These are phyloP conservation scores for Acanthoscelides obtectus DNA, from an alignment of 2,888 invertebrate species.

Conservation along the genomic window DNA sequence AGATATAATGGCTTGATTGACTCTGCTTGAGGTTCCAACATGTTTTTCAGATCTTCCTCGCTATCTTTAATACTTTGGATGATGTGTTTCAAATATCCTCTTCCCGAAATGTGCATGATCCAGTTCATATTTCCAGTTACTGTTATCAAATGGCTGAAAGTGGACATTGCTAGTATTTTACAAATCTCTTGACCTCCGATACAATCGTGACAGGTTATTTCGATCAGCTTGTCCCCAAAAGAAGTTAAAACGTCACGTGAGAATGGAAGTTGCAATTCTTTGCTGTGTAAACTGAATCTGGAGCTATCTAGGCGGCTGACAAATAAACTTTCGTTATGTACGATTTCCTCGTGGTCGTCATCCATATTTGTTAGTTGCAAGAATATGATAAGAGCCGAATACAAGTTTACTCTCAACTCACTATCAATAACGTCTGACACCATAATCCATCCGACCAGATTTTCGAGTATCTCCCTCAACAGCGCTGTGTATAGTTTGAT, in stretches of 20 bases:
- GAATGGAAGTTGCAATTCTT: slow-evolving; percentile 40
- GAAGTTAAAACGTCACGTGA: slow-evolving; percentile 61
- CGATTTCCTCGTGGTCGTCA: slow-evolving; percentile 21
- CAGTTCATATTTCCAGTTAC: slow-evolving; percentile 67
- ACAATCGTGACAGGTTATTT: slow-evolving; percentile 79
- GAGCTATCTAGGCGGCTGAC: slow-evolving; percentile 65
- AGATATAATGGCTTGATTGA: slow-evolving; percentile 75
- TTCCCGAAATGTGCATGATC: slow-evolving; percentile 56
- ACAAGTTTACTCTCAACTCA: slow-evolving; percentile 79
- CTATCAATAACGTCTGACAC: slow-evolving; percentile 76
- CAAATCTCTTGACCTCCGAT: slow-evolving; percentile 86
- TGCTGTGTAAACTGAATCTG: slow-evolving; percentile 16
- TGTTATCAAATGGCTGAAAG: slow-evolving; percentile 73
- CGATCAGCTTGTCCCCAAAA: slow-evolving; percentile 77
- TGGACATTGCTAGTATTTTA: slow-evolving; percentile 81
- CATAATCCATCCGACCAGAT: slow-evolving; percentile 78
- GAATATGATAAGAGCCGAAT: slow-evolving; percentile 77
- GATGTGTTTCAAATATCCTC: slow-evolving; percentile 75
- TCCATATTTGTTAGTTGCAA: slow-evolving; percentile 65
- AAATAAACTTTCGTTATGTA: slow-evolving; percentile 50
- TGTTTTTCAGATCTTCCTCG: slow-evolving; percentile 61
- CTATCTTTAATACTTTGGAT: slow-evolving; percentile 76
- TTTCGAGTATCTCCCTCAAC: slow-evolving; percentile 67
- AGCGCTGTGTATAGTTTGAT: slow-evolving; percentile 61
- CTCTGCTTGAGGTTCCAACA: slow-evolving; percentile 56